Percentiles rank a stretch among this genome's conserved stretches.
phyloP scores from a whole-genome alignment of 2,797 vertebrate species.

The Xenentodon cancila region DNA sequence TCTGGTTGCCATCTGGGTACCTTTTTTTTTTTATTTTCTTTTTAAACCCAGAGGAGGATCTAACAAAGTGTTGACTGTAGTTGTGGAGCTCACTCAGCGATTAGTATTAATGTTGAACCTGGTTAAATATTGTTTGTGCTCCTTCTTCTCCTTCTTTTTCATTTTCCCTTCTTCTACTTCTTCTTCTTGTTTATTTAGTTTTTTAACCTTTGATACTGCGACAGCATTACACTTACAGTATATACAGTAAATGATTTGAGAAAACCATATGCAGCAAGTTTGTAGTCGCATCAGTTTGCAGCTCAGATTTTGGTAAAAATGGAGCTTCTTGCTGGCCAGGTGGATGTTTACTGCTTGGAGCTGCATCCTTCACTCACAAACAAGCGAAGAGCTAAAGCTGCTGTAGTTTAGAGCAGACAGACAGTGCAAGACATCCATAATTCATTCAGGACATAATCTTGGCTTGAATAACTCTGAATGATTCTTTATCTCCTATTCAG shows the following conservation, averaged over 20 bases:
- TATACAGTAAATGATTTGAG: conserved; percentile 6
- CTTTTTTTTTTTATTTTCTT: too few species aligned
- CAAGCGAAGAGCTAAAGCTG: conserved; percentile 13
- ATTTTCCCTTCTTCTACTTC: too few species aligned
- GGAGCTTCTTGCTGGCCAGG: conserved; percentile 9
- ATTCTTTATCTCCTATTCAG: conserved; percentile 1
- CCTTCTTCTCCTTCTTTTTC: too few species aligned
- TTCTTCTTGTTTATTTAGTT: too few species aligned
- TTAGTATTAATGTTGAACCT: too few species aligned
- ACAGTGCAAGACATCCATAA: conserved; percentile 33
- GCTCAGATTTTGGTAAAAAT: conserved; percentile 13
- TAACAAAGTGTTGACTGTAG: too few species aligned
- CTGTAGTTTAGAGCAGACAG: conserved; percentile 22
- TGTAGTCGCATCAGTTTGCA: conserved; percentile 17
- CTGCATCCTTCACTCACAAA: conserved; percentile 12
- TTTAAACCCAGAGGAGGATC: too few species aligned
- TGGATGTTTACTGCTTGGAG: conserved; percentile 16
- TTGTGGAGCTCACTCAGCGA: too few species aligned
- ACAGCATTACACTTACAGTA: not conserved
- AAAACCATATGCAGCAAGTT: conserved; percentile 4
- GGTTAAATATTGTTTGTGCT: too few species aligned
- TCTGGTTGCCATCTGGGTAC: too few species aligned
- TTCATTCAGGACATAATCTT: conserved; percentile 10
- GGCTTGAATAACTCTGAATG: conserved; percentile 12
- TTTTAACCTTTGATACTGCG: not conserved